Evolutionary conservation across 2,888 invertebrate species (phyloP), one percentile per base, ranked within the genome.

Genomic region (Vesta saturnalis): DNA sequence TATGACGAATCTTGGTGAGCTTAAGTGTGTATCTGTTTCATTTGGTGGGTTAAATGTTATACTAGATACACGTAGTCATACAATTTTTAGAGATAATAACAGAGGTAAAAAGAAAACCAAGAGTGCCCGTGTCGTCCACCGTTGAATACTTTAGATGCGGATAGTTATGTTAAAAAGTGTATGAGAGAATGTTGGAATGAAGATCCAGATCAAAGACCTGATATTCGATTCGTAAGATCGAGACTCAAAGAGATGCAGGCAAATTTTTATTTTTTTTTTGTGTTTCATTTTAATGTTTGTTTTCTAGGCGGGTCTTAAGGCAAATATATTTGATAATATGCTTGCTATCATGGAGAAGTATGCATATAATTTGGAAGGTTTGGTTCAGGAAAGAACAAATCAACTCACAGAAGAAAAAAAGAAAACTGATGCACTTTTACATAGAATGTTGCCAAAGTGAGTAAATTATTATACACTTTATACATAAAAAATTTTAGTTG

Each of bases 321-420:
- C 93, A 1, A 94, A 94, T 77, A 94, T 94, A 73, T 94, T 94
- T 79, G 95, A 95, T 84, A 94, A 95, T 79, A 95, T 95, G 94
- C 84, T 95, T 70, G 90, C 92, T 0, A 94, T 95, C 82, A 95
- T 95, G 95, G 95, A 95, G 83, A 94, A 94, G 80, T 95, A 96
- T 79, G 94, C 95, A 0, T 92, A 92, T 47, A 94, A 95, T 83
- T 83, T 96, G 69, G 95, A 95, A 80, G 90, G 92, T 0, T 84
- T 94, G 47, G 94, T 95, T 0, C 93, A 94, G 70, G 94, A 94
- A 77, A 86, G 94, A 68, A 95, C 95, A 0, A 91, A 91, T 76
- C 91, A 94, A 77, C 85, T 95, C 63, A 86, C 91, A 54, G 92
- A 93, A 80, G 95, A 95, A 83, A 95, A 95, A 80, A 90, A 92